Conservation (phyloP, 2,113 vertebrate genomes). For the Urocitellus parryii region DNA sequence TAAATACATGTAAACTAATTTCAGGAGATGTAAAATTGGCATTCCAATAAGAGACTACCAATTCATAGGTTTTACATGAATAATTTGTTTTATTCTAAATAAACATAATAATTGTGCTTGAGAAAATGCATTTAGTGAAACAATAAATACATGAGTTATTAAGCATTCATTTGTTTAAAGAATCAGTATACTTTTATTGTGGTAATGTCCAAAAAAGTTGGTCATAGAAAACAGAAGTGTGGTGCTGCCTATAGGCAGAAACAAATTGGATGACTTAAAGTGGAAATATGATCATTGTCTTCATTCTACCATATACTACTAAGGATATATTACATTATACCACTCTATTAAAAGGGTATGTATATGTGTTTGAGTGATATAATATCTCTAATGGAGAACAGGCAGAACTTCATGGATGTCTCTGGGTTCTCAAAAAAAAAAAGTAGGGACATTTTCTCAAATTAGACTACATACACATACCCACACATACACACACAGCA, state of each 20-base stretch:
- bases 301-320: not conserved
- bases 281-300: not conserved
- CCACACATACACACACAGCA: not conserved
- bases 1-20: constrained; percentile 41
- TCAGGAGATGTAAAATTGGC: not conserved
- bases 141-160: not conserved
- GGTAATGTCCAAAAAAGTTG: not conserved
- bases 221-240: not conserved
- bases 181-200: not conserved
- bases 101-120: constrained; percentile 8
- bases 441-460: not conserved
- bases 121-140: not conserved
- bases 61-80: not conserved
- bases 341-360: not conserved
- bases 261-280: not conserved
- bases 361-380: too few relatives aligned
- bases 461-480: not conserved
- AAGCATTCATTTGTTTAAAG: not conserved
- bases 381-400: too few relatives aligned
- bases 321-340: not conserved
- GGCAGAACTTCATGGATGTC: not conserved
- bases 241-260: not conserved
- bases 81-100: constrained; percentile 32
- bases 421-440: not conserved
- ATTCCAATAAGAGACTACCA: not conserved